Conservation (phyloP, 2,113 vertebrate genomes). For the Siphamia tubifer region DNA sequence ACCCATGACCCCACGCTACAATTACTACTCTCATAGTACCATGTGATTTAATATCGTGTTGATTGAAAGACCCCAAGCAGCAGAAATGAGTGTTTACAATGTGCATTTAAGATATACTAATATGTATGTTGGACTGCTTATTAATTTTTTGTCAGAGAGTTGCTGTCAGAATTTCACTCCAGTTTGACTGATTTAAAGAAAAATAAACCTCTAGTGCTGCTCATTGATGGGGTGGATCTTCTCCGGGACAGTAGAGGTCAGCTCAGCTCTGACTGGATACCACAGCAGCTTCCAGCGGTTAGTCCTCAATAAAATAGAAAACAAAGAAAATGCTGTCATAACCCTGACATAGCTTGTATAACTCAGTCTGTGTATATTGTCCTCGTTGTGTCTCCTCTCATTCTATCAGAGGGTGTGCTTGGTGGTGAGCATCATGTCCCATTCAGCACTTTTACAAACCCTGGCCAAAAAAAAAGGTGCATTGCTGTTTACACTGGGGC, state of each 20-base stretch:
- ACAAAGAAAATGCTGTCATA: background rate
- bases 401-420: constrained; percentile 80
- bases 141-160: constrained; percentile 66
- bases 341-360: background rate
- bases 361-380: background rate
- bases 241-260: constrained; percentile 74
- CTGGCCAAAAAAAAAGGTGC: constrained; percentile 73
- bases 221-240: constrained; percentile 84
- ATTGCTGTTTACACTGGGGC: constrained; percentile 70
- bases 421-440: constrained; percentile 80
- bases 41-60: too few relatives aligned
- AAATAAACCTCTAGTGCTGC: constrained; percentile 70
- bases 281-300: constrained; percentile 80
- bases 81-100: too few relatives aligned
- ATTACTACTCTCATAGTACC: too few relatives aligned
- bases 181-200: constrained; percentile 47
- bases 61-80: too few relatives aligned
- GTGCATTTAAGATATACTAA: too few relatives aligned
- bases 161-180: constrained; percentile 81
- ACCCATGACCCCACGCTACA: too few relatives aligned
- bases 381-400: background rate
- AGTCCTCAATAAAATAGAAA: background rate
- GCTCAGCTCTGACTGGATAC: constrained; percentile 86
- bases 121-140: too few relatives aligned
- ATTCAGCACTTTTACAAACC: constrained; percentile 68